A percentile compares a stretch with the other conserved stretches of the same genome.
Conservation (phyloP, 2,797 vertebrate species). For the Mus caroli region DNA sequence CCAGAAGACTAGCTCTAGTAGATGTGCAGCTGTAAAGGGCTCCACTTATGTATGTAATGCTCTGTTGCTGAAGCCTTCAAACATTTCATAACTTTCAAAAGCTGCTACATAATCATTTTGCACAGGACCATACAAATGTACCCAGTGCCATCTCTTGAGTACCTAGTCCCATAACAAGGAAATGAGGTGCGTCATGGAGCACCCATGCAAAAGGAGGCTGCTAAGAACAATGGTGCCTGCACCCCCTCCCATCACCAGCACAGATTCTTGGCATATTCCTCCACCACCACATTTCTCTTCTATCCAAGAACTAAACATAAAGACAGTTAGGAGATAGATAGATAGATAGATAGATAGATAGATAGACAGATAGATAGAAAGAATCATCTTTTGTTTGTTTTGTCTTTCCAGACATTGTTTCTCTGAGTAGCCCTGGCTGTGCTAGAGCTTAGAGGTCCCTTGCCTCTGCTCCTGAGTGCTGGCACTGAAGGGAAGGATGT, state of each 20-base stretch:
- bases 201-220: neutral
- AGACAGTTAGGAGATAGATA: neutral
- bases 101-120: constrained; percentile 32
- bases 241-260: neutral
- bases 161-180: constrained; percentile 14
- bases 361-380: no score
- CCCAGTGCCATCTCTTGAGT: neutral
- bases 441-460: neutral
- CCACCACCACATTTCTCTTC: neutral
- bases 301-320: constrained; percentile 22
- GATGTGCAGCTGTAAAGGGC: neutral
- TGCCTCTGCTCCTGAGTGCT: neutral
- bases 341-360: no score
- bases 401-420: neutral
- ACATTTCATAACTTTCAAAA: constrained; percentile 48
- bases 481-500: neutral
- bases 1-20: neutral
- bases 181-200: neutral
- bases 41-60: neutral
- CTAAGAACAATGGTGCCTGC: neutral
- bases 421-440: neutral
- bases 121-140: neutral
- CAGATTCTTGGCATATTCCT: neutral
- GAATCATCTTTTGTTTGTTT: neutral
- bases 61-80: neutral